Conservation (phyloP, 2,113 vertebrate species). For the Potamarius usumacintae region DNA sequence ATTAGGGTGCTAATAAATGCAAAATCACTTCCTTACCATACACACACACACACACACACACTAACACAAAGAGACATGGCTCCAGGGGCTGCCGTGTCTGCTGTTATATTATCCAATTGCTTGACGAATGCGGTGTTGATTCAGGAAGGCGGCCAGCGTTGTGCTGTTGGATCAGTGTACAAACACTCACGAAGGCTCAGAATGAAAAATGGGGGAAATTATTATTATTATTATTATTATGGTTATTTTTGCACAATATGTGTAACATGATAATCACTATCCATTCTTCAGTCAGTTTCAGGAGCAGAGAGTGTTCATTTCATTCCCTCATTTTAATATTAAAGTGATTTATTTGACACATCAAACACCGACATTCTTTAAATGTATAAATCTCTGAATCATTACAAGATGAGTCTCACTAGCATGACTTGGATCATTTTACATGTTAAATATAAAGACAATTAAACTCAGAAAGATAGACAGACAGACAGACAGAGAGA, state of each 20-base stretch:
- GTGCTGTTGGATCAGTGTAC: neutral
- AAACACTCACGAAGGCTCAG: neutral
- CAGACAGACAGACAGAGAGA: neutral
- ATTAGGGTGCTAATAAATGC: neutral
- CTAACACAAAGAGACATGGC: neutral
- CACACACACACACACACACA: slow-evolving; percentile 3
- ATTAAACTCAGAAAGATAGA: neutral
- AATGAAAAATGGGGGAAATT: neutral
- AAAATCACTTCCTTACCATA: neutral
- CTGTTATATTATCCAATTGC: neutral
- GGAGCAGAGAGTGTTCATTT: neutral
- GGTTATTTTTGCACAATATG: neutral
- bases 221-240: neutral
- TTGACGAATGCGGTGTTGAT: neutral
- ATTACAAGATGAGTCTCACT: neutral
- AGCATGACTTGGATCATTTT: neutral
- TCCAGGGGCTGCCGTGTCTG: neutral
- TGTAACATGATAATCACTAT: neutral
- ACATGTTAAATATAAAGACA: neutral
- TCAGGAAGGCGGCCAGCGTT: neutral
- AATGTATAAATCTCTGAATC: neutral
- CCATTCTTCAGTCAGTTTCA: neutral
- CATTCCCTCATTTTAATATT: neutral
- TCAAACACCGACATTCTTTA: neutral
- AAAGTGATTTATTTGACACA: neutral